Evolutionary conservation across 2,797 vertebrate species (phyloP).

Genomic region (Sebastes steindachneri): DNA sequence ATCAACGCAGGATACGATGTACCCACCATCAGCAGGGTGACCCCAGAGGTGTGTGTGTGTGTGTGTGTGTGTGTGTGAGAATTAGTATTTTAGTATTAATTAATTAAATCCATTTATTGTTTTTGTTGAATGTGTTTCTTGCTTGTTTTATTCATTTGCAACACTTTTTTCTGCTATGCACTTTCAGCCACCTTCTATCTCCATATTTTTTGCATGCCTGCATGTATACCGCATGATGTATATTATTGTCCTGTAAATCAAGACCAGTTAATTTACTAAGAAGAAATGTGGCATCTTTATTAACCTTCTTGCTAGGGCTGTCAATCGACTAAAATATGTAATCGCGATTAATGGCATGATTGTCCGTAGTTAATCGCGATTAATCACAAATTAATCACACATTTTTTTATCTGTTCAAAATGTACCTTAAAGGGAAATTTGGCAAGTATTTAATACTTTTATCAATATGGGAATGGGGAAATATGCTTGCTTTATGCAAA

Average conservation of each 20-base stretch:
- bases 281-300: background rate
- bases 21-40: constrained; percentile 97
- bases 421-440: too few relatives aligned
- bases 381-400: too few relatives aligned
- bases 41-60: constrained; percentile 89
- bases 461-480: rapidly evolving
- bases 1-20: constrained; percentile 92
- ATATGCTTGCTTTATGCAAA: too few relatives aligned
- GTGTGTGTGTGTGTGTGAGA: background rate
- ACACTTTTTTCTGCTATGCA: background rate
- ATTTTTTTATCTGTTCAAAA: too few relatives aligned
- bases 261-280: background rate
- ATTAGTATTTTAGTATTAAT: background rate
- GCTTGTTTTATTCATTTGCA: background rate
- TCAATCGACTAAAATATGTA: too few relatives aligned
- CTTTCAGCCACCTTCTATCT: background rate
- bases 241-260: background rate
- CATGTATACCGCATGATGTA: background rate
- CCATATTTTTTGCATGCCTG: background rate
- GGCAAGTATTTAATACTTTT: too few relatives aligned
- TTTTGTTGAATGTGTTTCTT: background rate
- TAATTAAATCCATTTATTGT: background rate
- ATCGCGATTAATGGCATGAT: too few relatives aligned
- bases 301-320: too few relatives aligned
- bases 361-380: too few relatives aligned